Conservation (phyloP, 2,797 vertebrate genomes). For the Eleutherodactylus coqui region DNA sequence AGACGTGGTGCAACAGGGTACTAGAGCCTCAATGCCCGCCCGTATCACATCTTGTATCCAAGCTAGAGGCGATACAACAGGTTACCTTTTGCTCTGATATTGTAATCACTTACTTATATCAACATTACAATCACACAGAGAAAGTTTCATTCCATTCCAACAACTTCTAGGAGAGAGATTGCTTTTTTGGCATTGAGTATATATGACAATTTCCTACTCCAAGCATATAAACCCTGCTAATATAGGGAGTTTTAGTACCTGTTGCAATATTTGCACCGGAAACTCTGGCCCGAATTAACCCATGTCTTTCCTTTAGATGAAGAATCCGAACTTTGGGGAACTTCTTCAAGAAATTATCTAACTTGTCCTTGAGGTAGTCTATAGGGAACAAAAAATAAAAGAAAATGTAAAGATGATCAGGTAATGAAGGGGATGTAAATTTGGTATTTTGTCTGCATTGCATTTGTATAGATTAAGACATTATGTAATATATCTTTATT, state of each 20-base stretch:
- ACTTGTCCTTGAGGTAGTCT: conserved; percentile 87
- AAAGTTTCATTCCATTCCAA: no score
- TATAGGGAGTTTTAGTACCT: conserved; percentile 75
- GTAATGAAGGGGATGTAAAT: background rate
- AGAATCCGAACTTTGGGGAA: conserved; percentile 92
- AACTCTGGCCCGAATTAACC: conserved; percentile 93
- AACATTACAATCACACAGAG: no score
- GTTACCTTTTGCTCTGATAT: no score
- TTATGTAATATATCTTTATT: background rate
- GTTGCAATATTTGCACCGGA: conserved; percentile 86
- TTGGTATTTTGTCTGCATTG: background rate
- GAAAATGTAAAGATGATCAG: background rate
- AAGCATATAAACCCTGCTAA: background rate
- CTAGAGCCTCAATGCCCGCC: no score
- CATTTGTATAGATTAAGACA: background rate
- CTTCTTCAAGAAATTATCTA: conserved; percentile 88
- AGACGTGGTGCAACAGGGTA: no score
- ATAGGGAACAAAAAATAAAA: conserved; percentile 39
- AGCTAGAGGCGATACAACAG: no score
- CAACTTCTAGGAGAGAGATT: no score
- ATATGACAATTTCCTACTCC: background rate
- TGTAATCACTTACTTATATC: no score
- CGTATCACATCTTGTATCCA: no score
- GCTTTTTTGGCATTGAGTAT: no score
- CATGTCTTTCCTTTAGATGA: conserved; percentile 89